Base-by-base conservation (phyloP, 2,888 invertebrate species). In the Geotrupes spiniger region DNA sequence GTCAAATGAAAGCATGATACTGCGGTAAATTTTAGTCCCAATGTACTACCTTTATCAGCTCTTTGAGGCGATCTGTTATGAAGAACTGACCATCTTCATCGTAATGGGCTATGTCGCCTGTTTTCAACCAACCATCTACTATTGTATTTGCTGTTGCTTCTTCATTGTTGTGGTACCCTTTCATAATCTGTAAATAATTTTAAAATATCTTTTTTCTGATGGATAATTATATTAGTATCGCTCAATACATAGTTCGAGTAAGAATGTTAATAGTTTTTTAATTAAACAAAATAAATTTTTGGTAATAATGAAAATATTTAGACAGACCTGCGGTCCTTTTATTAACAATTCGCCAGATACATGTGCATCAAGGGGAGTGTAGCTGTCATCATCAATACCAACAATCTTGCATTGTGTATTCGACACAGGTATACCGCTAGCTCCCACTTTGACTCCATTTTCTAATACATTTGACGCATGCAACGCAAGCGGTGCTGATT, bases 41-140 rank as follows among this genome's bases (percentile, higher is more conserved):
- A 14, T 26, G 12, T 16, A 46, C 49, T 43, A 60, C 62, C 46
- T 91, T 91, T 52, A 91, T 91, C 28, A 91, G 74, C 65, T 90
- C 89, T 68, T 90, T 90, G 40, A 85, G 65, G 52, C 91, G 78
- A 62, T 88, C 91, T 27, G 83, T 81, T 51, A 91, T 81, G 56
- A 78, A 85, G 56, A 87, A 74, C 46, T 69, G 67, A 0, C 85
- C 85, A 0, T 82, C 75, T 14, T 84, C 79, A 62, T 87, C 84
- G 51, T 77, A 78, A 51, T 60, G 57, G 28, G 44, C 65, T 37
- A 58, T 63, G 63, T 91, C 84, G 12, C 89, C 87, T 12, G 83
- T 81, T 62, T 81, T 82, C 10, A 89, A 72, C 89, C 89, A 91
- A 3, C 83, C 81, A 29, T 75, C 77, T 41, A 47, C 40, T 45